phyloP scores from a whole-genome alignment of 2,113 vertebrate species.

The Pristiophorus japonicus region DNA sequence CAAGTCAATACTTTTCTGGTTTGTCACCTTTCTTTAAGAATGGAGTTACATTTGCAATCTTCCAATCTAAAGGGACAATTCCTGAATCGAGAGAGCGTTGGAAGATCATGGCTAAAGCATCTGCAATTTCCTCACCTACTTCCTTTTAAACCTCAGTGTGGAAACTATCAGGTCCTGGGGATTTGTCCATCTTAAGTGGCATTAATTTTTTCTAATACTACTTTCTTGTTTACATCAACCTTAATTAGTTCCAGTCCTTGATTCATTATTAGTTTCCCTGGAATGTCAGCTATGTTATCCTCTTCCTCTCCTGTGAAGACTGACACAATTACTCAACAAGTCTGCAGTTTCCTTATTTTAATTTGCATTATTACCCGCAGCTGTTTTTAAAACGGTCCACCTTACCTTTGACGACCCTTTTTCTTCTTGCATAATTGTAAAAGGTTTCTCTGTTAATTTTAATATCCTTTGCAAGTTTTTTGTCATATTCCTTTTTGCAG shows the following conservation, averaged over 20 bases:
- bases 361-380: not conserved
- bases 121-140: too few relatives aligned
- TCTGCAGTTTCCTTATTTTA: not conserved
- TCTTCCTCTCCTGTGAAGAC: not conserved
- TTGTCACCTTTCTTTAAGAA: too few relatives aligned
- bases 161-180: too few relatives aligned
- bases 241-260: not conserved
- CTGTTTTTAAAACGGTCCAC: not conserved
- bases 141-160: too few relatives aligned
- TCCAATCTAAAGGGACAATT: too few relatives aligned
- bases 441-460: not conserved
- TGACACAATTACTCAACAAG: not conserved
- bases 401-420: not conserved
- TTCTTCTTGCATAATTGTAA: not conserved
- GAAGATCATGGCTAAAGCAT: too few relatives aligned
- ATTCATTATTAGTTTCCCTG: not conserved
- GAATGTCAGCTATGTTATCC: not conserved
- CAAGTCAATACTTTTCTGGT: too few relatives aligned
- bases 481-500: not conserved
- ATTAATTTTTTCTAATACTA: not conserved
- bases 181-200: too few relatives aligned
- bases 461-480: not conserved
- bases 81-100: too few relatives aligned
- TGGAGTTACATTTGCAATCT: too few relatives aligned
- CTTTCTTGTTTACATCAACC: not conserved